Evolutionary conservation across 2,888 invertebrate species (phyloP).

Genomic region (Trilocha varians): DNA sequence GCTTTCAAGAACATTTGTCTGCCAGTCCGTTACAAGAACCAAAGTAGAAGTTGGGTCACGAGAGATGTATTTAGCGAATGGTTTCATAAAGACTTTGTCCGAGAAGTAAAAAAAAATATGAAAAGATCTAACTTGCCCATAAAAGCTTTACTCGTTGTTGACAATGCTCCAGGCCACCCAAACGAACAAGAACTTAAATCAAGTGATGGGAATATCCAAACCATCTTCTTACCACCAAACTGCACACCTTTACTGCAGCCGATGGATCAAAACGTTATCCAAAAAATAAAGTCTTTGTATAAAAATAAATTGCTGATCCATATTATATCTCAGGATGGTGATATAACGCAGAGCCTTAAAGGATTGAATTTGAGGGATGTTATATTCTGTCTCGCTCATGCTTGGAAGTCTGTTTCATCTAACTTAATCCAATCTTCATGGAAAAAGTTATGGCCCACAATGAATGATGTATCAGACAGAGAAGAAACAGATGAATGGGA

Average conservation of each 20-base stretch:
- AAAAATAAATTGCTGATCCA: conserved; percentile 21
- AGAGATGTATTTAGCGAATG: conserved; percentile 11
- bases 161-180: conserved; percentile 23
- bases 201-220: conserved; percentile 23
- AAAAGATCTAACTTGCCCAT: conserved; percentile 17
- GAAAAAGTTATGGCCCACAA: conserved; percentile 23
- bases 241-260: conserved; percentile 21
- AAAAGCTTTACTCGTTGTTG: conserved; percentile 23
- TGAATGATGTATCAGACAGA: conserved; percentile 17
- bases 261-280: conserved; percentile 24
- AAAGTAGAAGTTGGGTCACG: not conserved
- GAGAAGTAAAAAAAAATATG: conserved; percentile 15
- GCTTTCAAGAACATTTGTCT: no score
- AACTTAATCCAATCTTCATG: conserved; percentile 21
- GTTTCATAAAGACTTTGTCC: conserved; percentile 10
- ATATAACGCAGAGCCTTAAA: conserved; percentile 18
- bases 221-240: conserved; percentile 22
- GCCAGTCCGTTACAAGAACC: no score
- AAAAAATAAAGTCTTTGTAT: conserved; percentile 20
- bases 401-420: conserved; percentile 19
- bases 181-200: conserved; percentile 25
- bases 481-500: conserved; percentile 17
- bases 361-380: conserved; percentile 20
- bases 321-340: conserved; percentile 19
- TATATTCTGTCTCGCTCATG: conserved; percentile 22